phyloP scores from a whole-genome alignment of 2,113 vertebrate species.

The Diphyllodes magnificus region DNA sequence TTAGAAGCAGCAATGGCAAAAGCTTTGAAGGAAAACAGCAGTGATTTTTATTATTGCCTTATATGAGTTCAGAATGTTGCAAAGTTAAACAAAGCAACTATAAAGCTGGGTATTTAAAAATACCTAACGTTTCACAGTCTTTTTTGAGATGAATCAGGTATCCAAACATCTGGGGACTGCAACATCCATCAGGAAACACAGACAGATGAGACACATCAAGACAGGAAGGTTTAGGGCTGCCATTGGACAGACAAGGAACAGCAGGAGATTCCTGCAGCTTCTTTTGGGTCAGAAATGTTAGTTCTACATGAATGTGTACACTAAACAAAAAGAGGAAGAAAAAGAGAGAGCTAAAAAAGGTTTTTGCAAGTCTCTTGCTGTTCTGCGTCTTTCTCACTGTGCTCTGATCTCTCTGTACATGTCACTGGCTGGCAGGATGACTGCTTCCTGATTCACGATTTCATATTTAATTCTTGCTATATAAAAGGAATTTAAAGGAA shows the following conservation, averaged over 20 bases:
- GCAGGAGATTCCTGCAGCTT: constrained; percentile 9
- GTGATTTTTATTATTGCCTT: constrained; percentile 19
- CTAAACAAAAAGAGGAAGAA: constrained; percentile 53
- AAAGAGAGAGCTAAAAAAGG: constrained; percentile 25
- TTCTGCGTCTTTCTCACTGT: constrained; percentile 51
- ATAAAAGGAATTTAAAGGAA: constrained; percentile 49
- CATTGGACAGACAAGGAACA: background rate
- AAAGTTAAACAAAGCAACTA: constrained; percentile 25
- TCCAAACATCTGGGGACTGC: constrained; percentile 22
- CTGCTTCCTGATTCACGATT: constrained; percentile 50
- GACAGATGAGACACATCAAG: constrained; percentile 29
- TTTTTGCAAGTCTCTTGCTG: constrained; percentile 35
- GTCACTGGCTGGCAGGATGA: constrained; percentile 40
- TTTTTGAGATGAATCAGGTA: constrained; percentile 45
- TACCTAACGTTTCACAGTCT: constrained; percentile 5
- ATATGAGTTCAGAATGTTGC: constrained; percentile 2
- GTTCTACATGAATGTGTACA: constrained; percentile 2
- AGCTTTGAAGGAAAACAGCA: background rate
- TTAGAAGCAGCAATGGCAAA: background rate
- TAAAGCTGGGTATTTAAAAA: background rate
- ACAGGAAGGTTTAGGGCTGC: constrained; percentile 31
- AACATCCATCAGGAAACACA: constrained; percentile 55
- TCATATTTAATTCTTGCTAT: constrained; percentile 45
- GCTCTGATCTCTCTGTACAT: constrained; percentile 41
- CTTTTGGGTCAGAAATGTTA: constrained; percentile 48